phyloP scores from a whole-genome alignment of 2,113 vertebrate species.

The Camarhynchus parvulus region DNA sequence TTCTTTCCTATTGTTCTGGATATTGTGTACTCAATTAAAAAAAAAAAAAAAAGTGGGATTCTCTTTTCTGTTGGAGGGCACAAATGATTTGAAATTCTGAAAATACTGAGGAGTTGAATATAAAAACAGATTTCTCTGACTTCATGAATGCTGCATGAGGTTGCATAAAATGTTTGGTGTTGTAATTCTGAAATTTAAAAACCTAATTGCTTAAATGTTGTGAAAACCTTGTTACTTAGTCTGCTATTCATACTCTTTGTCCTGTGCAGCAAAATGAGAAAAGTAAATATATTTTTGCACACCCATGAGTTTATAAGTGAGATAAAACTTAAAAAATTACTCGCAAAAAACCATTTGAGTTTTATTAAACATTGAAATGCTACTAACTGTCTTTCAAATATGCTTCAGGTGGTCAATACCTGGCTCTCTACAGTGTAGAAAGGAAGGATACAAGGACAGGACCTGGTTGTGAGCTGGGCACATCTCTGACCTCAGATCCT shows the following conservation, averaged over 20 bases:
- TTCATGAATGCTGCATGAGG: background rate
- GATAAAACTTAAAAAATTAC: background rate
- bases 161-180: background rate
- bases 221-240: background rate
- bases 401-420: background rate
- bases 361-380: background rate
- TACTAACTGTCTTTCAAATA: background rate
- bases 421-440: background rate
- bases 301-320: background rate
- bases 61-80: background rate
- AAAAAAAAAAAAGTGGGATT: background rate
- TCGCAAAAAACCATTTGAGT: background rate
- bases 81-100: background rate
- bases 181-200: background rate
- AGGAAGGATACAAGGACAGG: background rate
- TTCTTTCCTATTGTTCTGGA: background rate
- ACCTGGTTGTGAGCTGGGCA: rapidly evolving
- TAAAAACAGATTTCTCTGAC: background rate
- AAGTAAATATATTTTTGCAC: background rate
- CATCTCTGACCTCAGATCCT: too few species aligned
- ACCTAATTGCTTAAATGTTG: background rate
- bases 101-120: background rate
- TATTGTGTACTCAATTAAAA: background rate
- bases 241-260: background rate
- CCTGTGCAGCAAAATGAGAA: background rate